Evolutionary conservation across 2,113 vertebrate species (phyloP), one percentile per base, ranked within the genome.

Genomic region (Pleuronectes platessa): DNA sequence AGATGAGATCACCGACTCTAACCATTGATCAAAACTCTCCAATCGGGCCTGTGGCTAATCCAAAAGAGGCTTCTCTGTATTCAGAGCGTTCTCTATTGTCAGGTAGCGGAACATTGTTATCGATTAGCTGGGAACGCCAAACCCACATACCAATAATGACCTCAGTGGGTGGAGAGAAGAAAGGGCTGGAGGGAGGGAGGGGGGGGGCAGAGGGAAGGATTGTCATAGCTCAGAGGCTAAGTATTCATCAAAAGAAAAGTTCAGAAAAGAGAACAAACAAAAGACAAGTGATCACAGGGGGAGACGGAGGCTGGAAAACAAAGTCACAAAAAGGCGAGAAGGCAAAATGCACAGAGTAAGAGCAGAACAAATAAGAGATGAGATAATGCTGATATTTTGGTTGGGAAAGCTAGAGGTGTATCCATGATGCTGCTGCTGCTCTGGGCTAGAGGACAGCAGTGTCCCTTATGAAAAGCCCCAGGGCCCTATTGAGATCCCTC

Each of bases 401-500:
- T 20, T 71, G 79, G 79, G 77, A 85, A 76, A 83, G 31, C 55
- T 78, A 79, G 40, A 85, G 65, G 68, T 79, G 77, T 51, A 11
- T 47, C 68, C 59, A 71, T 27, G 2, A 80, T 18, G 49, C 4
- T 45, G 77, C 4, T 45, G 77, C 64, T 15, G 40, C 21, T 3
- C 53, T 23, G 17, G 23, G 42, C 51, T 15, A 24, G 42, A 74
- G 70, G 74, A 42, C 37, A 74, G 61, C 14, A 60, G 65, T 18
- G 72, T 72, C 76, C 49, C 85, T 66, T 31, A 63, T 88, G 71
- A 91, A 93, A 90, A 86, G 82, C 71, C 80, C 82, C 24, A 2
- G 65, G 85, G 83, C 20, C 72, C 90, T 84, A 94, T 94, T 93
- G 82, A 93, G 86, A 91, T 23, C 89, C 88, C 81, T 81, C 90